phyloP scores from a whole-genome alignment of 2,113 vertebrate genomes.

The Jaculus jaculus region DNA sequence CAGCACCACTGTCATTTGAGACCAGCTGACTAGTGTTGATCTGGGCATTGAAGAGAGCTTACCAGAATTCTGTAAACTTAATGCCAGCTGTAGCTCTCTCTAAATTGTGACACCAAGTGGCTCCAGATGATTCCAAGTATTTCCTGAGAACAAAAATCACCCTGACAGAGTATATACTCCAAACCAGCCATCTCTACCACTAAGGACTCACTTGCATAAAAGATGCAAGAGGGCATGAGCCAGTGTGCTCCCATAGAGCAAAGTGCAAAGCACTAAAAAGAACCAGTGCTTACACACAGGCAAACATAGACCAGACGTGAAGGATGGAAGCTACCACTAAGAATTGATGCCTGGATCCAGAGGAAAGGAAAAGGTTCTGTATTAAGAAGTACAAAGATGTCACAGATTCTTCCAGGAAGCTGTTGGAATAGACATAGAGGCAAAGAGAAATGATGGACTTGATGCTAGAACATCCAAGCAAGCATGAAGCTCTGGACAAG shows the following conservation, averaged over 20 bases:
- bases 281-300: rapidly evolving
- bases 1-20: neutral
- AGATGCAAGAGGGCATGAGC: neutral
- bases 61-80: neutral
- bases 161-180: neutral
- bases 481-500: neutral
- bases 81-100: neutral
- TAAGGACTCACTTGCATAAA: neutral
- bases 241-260: rapidly evolving
- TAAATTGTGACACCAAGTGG: neutral
- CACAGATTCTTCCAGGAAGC: neutral
- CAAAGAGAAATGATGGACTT: too few relatives aligned
- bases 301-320: too few relatives aligned
- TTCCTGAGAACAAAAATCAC: neutral
- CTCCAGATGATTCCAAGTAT: neutral
- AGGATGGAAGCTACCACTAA: neutral
- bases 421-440: neutral
- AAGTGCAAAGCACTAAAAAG: neutral
- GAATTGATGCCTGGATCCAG: neutral
- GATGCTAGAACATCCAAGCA: neutral
- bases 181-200: neutral
- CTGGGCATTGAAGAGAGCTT: neutral
- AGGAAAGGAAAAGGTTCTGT: neutral
- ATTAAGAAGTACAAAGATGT: neutral
- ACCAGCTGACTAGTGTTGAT: neutral